A percentile compares a stretch with the other conserved stretches of the same genome.
Conservation (phyloP, 2,113 vertebrate species). For the Myxocyprinus asiaticus region DNA sequence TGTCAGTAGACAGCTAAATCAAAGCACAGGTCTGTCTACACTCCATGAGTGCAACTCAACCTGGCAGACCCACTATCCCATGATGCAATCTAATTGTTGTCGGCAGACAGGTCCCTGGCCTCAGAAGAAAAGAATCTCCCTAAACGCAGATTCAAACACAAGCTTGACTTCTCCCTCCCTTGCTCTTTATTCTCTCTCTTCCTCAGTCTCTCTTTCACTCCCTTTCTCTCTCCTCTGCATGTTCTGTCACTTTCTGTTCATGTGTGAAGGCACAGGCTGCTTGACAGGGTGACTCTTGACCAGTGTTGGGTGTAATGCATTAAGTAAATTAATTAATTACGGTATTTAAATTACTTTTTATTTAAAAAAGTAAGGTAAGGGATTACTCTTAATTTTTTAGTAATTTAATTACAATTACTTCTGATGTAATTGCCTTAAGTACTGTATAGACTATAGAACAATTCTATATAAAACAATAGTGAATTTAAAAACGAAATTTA, state of each 20-base stretch:
- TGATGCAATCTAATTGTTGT: constrained; percentile 45
- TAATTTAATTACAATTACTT: too few species aligned
- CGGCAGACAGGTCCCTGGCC: constrained; percentile 60
- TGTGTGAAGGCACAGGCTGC: constrained; percentile 55
- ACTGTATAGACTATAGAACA: too few species aligned
- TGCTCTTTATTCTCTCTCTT: constrained; percentile 9
- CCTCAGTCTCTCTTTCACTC: neutral
- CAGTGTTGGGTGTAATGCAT: too few species aligned
- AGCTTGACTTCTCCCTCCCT: constrained; percentile 33
- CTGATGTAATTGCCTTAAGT: too few species aligned
- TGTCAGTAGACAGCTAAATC: constrained; percentile 36
- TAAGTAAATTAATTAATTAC: too few species aligned
- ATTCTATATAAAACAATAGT: too few species aligned
- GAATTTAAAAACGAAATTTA: too few species aligned
- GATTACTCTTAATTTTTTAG: too few species aligned
- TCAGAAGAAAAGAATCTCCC: constrained; percentile 54
- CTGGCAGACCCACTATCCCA: constrained; percentile 45
- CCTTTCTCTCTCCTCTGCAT: constrained; percentile 27
- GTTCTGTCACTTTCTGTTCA: constrained; percentile 57
- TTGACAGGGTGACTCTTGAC: constrained; percentile 65
- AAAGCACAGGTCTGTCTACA: constrained; percentile 39
- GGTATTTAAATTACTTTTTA: too few species aligned
- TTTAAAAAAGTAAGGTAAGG: too few species aligned
- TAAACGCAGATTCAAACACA: constrained; percentile 45
- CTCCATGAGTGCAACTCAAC: constrained; percentile 27